A percentile compares a stretch with the other conserved stretches of the same genome.
Evolutionary conservation across 2,113 vertebrate genomes (phyloP).

Genomic region (Chiloscyllium plagiosum): DNA sequence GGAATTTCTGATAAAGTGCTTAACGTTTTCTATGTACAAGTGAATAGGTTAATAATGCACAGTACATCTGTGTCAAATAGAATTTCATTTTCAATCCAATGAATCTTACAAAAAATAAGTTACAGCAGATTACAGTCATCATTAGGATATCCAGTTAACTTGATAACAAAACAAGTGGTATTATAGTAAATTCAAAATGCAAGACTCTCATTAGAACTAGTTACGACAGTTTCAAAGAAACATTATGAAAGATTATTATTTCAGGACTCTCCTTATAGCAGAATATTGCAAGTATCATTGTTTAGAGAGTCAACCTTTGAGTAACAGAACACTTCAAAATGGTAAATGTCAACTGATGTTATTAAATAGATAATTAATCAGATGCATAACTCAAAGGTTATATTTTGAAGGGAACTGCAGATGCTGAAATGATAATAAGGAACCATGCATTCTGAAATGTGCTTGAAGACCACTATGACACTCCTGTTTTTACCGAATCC

Average conservation of each 20-base stretch:
- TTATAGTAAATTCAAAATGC: not conserved
- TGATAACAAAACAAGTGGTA: not conserved
- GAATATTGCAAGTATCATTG: not conserved
- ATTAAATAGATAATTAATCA: not conserved
- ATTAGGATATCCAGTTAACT: not conserved
- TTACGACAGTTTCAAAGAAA: not conserved
- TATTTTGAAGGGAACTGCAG: not conserved
- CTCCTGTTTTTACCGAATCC: not conserved
- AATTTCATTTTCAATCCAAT: not conserved
- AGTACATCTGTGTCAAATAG: not conserved
- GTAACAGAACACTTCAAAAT: not conserved
- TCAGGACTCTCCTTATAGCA: not conserved
- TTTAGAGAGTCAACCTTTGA: not conserved
- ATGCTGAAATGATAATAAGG: not conserved
- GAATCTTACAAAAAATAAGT: not conserved
- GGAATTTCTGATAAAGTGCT: not conserved
- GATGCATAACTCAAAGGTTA: not conserved
- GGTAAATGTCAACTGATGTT: not conserved
- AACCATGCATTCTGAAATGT: not conserved
- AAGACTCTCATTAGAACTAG: not conserved
- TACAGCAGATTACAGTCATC: not conserved
- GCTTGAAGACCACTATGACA: not conserved
- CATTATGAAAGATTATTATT: not conserved
- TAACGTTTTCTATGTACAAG: not conserved
- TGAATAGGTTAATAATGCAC: not conserved